These are phyloP conservation scores for Philotrypesis tridentata DNA, from an alignment of 1,140 invertebrate genomes.

Conservation along the genomic window DNA sequence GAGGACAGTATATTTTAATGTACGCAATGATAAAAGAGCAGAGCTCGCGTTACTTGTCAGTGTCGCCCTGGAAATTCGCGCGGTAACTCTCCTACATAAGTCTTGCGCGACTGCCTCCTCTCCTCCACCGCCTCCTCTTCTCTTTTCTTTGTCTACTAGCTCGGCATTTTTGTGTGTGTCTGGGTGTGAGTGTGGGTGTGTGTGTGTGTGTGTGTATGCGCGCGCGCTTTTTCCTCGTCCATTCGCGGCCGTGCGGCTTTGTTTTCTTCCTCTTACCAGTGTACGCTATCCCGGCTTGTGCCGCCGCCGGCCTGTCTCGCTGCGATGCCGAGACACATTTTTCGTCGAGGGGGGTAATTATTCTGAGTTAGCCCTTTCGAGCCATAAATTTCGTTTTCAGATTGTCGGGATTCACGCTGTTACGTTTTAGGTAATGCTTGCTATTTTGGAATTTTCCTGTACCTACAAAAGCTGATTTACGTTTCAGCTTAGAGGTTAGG, in stretches of 20 bases:
- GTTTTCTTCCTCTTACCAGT: background rate
- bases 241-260: background rate
- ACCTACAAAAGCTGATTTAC: too few relatives aligned
- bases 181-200: too few relatives aligned
- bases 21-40: conserved; percentile 48
- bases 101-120: background rate
- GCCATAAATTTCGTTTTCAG: background rate
- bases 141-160: conserved; percentile 26
- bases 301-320: background rate
- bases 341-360: conserved; percentile 10
- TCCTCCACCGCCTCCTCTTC: background rate
- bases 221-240: background rate
- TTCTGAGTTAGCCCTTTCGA: background rate
- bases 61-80: conserved; percentile 49
- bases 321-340: conserved; percentile 8
- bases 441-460: too few relatives aligned
- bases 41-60: conserved; percentile 52
- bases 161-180: conserved; percentile 5
- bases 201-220: too few relatives aligned
- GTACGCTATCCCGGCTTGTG: too few relatives aligned
- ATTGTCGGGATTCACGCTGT: background rate
- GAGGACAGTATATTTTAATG: conserved; percentile 51
- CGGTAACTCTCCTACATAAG: conserved; percentile 36
- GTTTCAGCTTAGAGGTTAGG: too few relatives aligned
- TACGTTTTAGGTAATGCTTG: too few relatives aligned